Percentiles rank a stretch among this genome's conserved stretches.
Conservation (phyloP, 2,797 vertebrate species). For the Erethizon dorsatum region DNA sequence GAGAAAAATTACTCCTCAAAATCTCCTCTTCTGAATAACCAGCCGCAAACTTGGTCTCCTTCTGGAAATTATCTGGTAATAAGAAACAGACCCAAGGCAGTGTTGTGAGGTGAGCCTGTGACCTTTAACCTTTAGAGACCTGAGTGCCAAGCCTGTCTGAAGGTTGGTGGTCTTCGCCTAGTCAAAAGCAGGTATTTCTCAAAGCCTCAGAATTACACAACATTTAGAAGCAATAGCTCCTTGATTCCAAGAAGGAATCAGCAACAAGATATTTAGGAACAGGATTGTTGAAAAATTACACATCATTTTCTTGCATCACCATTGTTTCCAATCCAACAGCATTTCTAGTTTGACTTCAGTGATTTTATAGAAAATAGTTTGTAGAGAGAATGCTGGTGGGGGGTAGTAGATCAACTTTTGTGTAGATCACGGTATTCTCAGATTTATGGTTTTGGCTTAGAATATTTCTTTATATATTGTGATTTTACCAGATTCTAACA, state of each 20-base stretch:
- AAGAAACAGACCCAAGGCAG: constrained; percentile 78
- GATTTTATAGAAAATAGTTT: constrained; percentile 8
- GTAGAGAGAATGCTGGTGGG: not conserved
- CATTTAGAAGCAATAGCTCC: not conserved
- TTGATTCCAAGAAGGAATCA: not conserved
- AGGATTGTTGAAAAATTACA: not conserved
- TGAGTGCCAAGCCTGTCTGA: constrained; percentile 56
- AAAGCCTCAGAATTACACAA: not conserved
- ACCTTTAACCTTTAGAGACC: constrained; percentile 75
- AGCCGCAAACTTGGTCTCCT: constrained; percentile 18
- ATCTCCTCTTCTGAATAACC: not conserved
- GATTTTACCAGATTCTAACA: constrained; percentile 1
- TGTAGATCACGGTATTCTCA: not conserved
- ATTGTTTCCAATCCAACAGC: not conserved
- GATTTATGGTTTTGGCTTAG: not conserved
- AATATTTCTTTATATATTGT: not conserved
- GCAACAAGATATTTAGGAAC: not conserved
- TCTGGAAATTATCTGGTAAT: constrained; percentile 85
- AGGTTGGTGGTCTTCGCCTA: constrained; percentile 81
- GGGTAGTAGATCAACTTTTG: not conserved
- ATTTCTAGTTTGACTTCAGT: constrained; percentile 23
- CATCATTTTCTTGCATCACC: not conserved
- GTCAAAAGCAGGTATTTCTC: constrained; percentile 31
- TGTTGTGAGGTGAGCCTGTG: constrained; percentile 74
- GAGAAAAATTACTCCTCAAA: not conserved